Evolutionary conservation across 2,888 invertebrate genomes (phyloP), one percentile per base, ranked within the genome.

Genomic region (Dasypogon diadema): DNA sequence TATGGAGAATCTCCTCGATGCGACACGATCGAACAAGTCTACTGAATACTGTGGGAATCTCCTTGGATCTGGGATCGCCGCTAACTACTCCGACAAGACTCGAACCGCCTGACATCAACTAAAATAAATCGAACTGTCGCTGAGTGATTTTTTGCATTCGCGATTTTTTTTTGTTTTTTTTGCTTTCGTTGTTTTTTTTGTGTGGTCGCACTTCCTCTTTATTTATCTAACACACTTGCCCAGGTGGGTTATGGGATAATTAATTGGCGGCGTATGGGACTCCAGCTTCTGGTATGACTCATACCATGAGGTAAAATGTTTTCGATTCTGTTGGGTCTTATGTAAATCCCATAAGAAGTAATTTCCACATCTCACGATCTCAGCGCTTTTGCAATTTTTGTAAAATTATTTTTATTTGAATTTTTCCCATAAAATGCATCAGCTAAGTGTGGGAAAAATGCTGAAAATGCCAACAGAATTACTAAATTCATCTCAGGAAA

Each of bases 361-460:
- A 46, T 65, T 65, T 42, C 65, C 46, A 48, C 65, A 65, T 65
- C 46, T 34, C 65, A 65, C 65, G 65, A 65, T 65, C 63, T 63
- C 18, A 2, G 21, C 14, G 37, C 21, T 74, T 58, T 74, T 65
- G 74, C 55, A 55, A 65, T 56, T 74, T n/a, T 74, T 48, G 30
- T 54, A 22, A 74, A 70, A 68, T 70, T 58, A 51, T 68, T 74
- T 63, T 51, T 54, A 54, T 74, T 54, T 34, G 37, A 48, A 65
- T 34, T 75, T 65, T 65, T 63, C 14, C 26, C 16, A 54, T 34
- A 24, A 51, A 63, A 16, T 54, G 30, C 65, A 18, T n/a, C 42
- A 22, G n/a, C 24, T 54, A 72, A 74, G 76, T 76, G 76, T 73
- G 76, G 74, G 74, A 73, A 70, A 74, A 55, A 74, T 76, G 12